These are phyloP conservation scores for Sphinx pinastri DNA, from an alignment of 2,888 invertebrate species.

Conservation along the genomic window DNA sequence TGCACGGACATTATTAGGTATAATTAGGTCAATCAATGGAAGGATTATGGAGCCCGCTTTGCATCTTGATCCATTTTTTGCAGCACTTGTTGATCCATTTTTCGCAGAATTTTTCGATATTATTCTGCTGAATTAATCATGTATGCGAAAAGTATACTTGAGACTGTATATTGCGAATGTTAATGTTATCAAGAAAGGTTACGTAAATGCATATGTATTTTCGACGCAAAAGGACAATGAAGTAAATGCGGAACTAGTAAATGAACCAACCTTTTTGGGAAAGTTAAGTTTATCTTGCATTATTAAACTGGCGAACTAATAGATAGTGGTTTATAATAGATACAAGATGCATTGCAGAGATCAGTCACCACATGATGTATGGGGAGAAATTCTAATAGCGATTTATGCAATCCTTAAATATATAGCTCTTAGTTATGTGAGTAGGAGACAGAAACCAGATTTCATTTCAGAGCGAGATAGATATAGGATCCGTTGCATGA, in stretches of 20 bases:
- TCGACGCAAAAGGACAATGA: neutral
- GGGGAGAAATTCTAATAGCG: slow-evolving; percentile 1
- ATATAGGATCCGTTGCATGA: slow-evolving; percentile 37
- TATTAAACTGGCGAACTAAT: neutral
- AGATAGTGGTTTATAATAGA: neutral
- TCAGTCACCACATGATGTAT: slow-evolving; percentile 33
- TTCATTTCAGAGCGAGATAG: slow-evolving; percentile 36
- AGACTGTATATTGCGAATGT: neutral
- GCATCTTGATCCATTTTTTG: slow-evolving; percentile 25
- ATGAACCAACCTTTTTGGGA: neutral
- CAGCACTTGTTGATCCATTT: neutral
- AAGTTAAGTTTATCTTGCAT: neutral
- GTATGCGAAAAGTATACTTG: neutral
- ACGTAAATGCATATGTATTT: neutral
- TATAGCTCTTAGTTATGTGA: slow-evolving; percentile 17
- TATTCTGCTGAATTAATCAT: neutral
- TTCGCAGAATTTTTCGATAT: neutral
- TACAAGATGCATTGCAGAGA: slow-evolving; percentile 22
- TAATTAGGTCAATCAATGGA: slow-evolving; percentile 52
- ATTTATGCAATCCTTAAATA: slow-evolving; percentile 20
- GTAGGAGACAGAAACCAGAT: slow-evolving; percentile 42
- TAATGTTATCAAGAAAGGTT: slow-evolving; percentile 20
- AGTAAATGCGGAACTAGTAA: slow-evolving; percentile 7
- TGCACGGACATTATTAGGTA: slow-evolving; percentile 41
- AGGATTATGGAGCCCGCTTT: slow-evolving; percentile 37